Conservation (phyloP, 2,888 invertebrate species). For the Stenoptilia bipunctidactyla region DNA sequence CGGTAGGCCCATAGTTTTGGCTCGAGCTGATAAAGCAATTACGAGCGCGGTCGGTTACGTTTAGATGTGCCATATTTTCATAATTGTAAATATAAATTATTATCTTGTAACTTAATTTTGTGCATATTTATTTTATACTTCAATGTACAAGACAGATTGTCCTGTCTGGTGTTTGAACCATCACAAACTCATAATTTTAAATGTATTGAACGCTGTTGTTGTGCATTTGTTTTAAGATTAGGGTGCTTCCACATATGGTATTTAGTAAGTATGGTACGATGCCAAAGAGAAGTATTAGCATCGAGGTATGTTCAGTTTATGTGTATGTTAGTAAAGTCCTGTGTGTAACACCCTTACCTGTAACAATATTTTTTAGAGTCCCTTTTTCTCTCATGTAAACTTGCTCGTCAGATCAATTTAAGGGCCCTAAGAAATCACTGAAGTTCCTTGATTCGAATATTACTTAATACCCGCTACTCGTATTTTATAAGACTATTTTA, state of each 20-base stretch:
- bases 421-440: not conserved
- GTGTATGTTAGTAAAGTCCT: not conserved
- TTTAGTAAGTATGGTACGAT: conserved; percentile 12
- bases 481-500: too few relatives aligned
- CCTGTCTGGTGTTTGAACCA: conserved; percentile 25
- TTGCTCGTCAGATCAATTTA: not conserved
- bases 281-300: not conserved
- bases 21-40: conserved; percentile 1
- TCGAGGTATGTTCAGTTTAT: not conserved
- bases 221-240: conserved; percentile 56
- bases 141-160: not conserved
- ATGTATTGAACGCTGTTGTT: conserved; percentile 44
- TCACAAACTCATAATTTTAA: conserved; percentile 38
- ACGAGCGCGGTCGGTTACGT: conserved; percentile 52
- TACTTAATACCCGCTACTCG: too few relatives aligned
- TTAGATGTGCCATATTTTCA: conserved; percentile 69
- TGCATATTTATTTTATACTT: conserved; percentile 58
- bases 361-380: not conserved
- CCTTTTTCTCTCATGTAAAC: not conserved
- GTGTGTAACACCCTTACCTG: not conserved
- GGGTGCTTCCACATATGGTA: conserved; percentile 24
- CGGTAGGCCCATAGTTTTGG: too few relatives aligned
- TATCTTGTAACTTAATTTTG: conserved; percentile 49
- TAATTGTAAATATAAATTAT: conserved; percentile 68
- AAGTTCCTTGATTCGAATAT: conserved; percentile 1